These are phyloP conservation scores for Glossosoma conforme DNA, from an alignment of 1,140 invertebrate species.

Conservation along the genomic window DNA sequence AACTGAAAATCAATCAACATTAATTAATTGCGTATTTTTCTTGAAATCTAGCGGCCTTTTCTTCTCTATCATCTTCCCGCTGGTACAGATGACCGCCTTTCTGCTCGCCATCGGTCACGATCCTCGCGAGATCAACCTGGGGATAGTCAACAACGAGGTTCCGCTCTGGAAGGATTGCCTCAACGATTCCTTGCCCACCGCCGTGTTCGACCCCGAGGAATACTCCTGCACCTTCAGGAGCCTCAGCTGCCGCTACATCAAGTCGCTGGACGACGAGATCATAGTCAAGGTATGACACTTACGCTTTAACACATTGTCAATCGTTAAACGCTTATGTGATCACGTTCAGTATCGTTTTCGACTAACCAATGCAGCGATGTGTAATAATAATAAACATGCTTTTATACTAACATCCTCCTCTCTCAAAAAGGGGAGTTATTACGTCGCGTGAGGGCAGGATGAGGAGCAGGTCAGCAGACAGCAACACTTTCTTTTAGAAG, in stretches of 20 bases:
- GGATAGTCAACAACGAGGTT: slow-evolving; percentile 71
- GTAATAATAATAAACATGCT: no score
- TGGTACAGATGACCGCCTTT: slow-evolving; percentile 74
- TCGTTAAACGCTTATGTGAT: no score
- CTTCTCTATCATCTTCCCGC: slow-evolving; percentile 77
- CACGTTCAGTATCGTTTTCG: no score
- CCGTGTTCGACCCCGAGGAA: slow-evolving; percentile 34
- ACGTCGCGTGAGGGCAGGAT: no score
- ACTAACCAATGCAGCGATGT: no score
- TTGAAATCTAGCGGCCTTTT: slow-evolving; percentile 60
- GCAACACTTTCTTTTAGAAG: no score
- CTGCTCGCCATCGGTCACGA: slow-evolving; percentile 76
- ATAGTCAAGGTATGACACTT: slow-evolving; percentile 37
- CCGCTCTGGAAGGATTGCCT: slow-evolving; percentile 39
- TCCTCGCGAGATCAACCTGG: slow-evolving; percentile 65
- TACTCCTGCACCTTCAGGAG: slow-evolving; percentile 41
- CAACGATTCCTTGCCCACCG: slow-evolving; percentile 33
- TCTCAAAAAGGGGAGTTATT: no score
- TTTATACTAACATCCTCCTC: no score
- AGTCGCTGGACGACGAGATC: slow-evolving; percentile 41
- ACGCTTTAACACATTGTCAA: no score
- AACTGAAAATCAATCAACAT: no score
- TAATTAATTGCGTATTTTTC: no score
- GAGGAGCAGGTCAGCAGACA: no score
- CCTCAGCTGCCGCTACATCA: slow-evolving; percentile 47